These are phyloP conservation scores for Trichopria drosophilae DNA, from an alignment of 2,888 invertebrate species.

Conservation along the genomic window DNA sequence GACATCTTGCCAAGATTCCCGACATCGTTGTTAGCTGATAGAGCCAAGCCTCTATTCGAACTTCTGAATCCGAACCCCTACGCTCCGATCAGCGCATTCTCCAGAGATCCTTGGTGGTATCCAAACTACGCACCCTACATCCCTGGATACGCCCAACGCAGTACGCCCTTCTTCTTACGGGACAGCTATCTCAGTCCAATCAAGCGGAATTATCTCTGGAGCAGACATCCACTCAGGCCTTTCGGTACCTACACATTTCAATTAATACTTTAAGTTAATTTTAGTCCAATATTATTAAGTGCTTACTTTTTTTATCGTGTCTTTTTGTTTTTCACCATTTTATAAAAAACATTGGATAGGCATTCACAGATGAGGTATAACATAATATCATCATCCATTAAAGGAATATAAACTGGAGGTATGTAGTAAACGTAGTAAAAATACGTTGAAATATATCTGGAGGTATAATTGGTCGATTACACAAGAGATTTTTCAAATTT, in stretches of 20 bases:
- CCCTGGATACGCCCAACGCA: conserved; percentile 67
- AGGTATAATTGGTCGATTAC: too few relatives aligned
- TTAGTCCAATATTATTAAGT: too few relatives aligned
- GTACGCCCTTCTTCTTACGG: conserved; percentile 77
- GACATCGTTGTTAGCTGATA: conserved; percentile 55
- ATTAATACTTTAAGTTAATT: neutral
- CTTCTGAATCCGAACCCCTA: conserved; percentile 79
- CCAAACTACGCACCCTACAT: conserved; percentile 77
- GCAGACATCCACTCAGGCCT: conserved; percentile 86
- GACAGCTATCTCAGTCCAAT: conserved; percentile 89
- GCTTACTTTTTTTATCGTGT: too few relatives aligned
- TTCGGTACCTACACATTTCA: conserved; percentile 71
- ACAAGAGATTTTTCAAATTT: too few relatives aligned
- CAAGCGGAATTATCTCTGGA: conserved; percentile 89
- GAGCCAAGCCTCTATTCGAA: conserved; percentile 64
- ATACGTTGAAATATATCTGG: too few relatives aligned
- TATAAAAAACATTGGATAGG: too few relatives aligned
- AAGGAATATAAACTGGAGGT: too few relatives aligned
- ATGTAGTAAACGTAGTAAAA: too few relatives aligned
- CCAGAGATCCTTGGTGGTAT: conserved; percentile 89
- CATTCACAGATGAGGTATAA: too few relatives aligned
- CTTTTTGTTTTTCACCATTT: too few relatives aligned
- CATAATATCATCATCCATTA: too few relatives aligned
- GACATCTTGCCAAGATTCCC: conserved; percentile 43
- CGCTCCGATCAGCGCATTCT: conserved; percentile 78